phyloP scores from a whole-genome alignment of 2,888 invertebrate species.

The Sylvicola cinctus region DNA sequence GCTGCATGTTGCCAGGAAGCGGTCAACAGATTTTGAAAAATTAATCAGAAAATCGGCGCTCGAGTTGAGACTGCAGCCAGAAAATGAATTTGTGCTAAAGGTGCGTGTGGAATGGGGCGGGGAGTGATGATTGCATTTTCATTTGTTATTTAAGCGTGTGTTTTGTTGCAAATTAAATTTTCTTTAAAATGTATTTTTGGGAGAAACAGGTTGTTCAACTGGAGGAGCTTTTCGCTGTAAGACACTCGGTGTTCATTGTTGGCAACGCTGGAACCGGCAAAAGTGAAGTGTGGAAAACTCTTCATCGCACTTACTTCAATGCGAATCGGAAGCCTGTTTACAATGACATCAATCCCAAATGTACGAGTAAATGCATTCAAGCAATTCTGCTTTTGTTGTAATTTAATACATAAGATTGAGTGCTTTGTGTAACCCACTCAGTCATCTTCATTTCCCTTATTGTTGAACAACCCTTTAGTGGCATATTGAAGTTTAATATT shows the following conservation, averaged over 20 bases:
- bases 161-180: no score
- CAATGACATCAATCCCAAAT: slow-evolving; percentile 79
- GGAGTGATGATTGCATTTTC: no score
- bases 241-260: slow-evolving; percentile 82
- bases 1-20: slow-evolving; percentile 76
- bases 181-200: no score
- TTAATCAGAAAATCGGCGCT: slow-evolving; percentile 54
- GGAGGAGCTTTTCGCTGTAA: slow-evolving; percentile 79
- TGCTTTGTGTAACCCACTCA: no score
- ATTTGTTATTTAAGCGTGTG: no score
- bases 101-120: no score
- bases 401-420: no score
- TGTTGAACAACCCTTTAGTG: no score
- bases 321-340: slow-evolving; percentile 54
- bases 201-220: slow-evolving; percentile 51
- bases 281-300: slow-evolving; percentile 81
- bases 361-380: neutral
- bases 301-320: slow-evolving; percentile 51
- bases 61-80: slow-evolving; percentile 75
- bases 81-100: slow-evolving; percentile 71
- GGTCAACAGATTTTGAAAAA: slow-evolving; percentile 71
- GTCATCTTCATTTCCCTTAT: no score
- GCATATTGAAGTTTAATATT: no score
- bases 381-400: neutral
- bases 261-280: slow-evolving; percentile 85